phyloP scores from a whole-genome alignment of 2,113 vertebrate species.

The Globicephala melas region DNA sequence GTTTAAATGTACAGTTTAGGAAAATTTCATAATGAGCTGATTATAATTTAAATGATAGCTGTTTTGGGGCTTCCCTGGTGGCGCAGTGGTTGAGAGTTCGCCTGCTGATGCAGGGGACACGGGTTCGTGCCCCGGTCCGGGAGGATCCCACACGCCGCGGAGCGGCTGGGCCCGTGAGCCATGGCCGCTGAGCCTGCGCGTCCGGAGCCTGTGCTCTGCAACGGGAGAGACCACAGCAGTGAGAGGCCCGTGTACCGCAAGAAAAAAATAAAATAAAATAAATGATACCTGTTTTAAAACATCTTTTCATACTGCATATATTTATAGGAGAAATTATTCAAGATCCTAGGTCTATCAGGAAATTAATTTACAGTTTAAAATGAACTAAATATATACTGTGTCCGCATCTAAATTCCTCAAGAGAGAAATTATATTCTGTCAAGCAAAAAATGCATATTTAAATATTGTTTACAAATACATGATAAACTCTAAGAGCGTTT shows the following conservation, averaged over 20 bases:
- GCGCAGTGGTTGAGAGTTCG: no score
- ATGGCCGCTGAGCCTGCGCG: no score
- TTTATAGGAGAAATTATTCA: constrained; percentile 62
- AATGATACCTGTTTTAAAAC: constrained; percentile 66
- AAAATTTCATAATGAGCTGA: constrained; percentile 22
- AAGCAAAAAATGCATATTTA: constrained; percentile 63
- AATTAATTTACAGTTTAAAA: constrained; percentile 75
- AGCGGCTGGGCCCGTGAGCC: no score
- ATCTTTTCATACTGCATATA: constrained; percentile 40
- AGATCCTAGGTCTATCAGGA: constrained; percentile 64
- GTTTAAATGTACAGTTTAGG: background rate
- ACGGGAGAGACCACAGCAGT: no score
- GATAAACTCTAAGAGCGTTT: constrained; percentile 47
- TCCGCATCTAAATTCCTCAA: constrained; percentile 63
- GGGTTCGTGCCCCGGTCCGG: no score
- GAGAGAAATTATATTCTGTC: constrained; percentile 67
- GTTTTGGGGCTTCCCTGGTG: background rate
- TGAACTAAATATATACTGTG: constrained; percentile 66
- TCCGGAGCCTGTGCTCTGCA: no score
- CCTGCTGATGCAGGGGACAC: no score
- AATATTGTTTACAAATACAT: constrained; percentile 47
- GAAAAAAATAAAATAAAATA: background rate
- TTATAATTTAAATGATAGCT: constrained; percentile 63
- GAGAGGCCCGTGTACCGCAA: no score
- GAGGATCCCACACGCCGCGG: accelerated